phyloP scores from a whole-genome alignment of 2,888 invertebrate genomes.

The Aphidius colemani region DNA sequence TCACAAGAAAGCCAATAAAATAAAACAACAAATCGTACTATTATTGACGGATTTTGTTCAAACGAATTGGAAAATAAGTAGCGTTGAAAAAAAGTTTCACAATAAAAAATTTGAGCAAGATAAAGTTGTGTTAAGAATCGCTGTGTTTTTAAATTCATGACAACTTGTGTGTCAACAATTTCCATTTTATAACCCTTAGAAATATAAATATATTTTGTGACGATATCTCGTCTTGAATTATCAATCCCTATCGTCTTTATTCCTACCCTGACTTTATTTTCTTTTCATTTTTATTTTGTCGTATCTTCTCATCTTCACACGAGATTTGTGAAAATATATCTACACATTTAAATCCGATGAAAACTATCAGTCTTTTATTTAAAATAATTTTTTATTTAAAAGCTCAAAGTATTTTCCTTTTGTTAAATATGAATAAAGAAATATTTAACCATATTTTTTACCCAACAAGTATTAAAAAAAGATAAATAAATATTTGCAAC shows the following conservation, averaged over 20 bases:
- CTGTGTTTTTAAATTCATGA: background rate
- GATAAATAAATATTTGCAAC: too few relatives aligned
- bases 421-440: background rate
- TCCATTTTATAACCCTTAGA: background rate
- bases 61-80: too few relatives aligned
- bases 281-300: constrained; percentile 14
- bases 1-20: constrained; percentile 4
- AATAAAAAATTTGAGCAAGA: background rate
- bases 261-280: background rate
- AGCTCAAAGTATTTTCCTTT: constrained; percentile 3
- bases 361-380: constrained; percentile 50
- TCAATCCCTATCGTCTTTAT: too few relatives aligned
- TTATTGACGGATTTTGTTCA: too few relatives aligned
- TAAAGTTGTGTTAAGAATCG: background rate
- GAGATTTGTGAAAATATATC: constrained; percentile 46
- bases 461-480: too few relatives aligned
- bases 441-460: too few relatives aligned
- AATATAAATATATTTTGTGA: background rate
- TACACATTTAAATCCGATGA: constrained; percentile 47
- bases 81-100: too few relatives aligned
- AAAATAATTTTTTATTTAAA: background rate
- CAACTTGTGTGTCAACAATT: background rate
- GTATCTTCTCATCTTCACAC: constrained; percentile 32
- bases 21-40: background rate
- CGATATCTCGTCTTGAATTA: background rate